Evolutionary conservation across 2,797 vertebrate species (phyloP).

Genomic region (Pempheris klunzingeri): DNA sequence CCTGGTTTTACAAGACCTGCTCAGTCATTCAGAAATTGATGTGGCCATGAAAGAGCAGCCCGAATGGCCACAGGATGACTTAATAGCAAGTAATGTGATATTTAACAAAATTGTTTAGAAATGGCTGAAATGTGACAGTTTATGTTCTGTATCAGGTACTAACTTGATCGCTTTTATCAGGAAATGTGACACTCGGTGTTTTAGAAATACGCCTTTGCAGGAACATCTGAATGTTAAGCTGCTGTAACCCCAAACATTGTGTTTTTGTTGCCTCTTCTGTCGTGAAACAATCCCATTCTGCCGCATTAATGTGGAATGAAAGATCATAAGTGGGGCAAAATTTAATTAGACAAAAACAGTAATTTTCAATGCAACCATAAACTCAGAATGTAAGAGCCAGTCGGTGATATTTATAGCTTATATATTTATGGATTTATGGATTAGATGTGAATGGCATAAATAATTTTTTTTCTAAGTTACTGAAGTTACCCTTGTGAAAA

Average conservation of each 20-base stretch:
- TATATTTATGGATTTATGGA: background rate
- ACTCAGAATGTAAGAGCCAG: background rate
- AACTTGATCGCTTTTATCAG: background rate
- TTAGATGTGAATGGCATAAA: background rate
- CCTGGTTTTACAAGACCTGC: constrained; percentile 5
- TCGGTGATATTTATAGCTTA: background rate
- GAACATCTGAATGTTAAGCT: background rate
- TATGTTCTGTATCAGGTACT: constrained; percentile 3
- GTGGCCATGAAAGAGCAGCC: background rate
- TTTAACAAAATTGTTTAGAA: constrained; percentile 13
- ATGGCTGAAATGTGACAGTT: background rate
- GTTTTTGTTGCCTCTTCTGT: background rate
- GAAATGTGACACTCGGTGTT: background rate
- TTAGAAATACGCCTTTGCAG: background rate
- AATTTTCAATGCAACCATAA: background rate
- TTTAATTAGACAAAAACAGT: too few species aligned
- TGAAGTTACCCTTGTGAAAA: background rate
- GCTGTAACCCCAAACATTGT: background rate
- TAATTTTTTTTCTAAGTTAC: background rate
- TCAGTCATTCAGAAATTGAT: constrained; percentile 8
- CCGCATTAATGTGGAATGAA: background rate
- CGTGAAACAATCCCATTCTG: background rate
- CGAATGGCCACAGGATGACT: background rate
- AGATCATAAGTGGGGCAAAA: background rate
- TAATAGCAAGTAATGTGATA: constrained; percentile 3